These are phyloP conservation scores for Vannuccia rotundouncinata DNA, from an alignment of 2,888 invertebrate genomes.

Conservation along the genomic window DNA sequence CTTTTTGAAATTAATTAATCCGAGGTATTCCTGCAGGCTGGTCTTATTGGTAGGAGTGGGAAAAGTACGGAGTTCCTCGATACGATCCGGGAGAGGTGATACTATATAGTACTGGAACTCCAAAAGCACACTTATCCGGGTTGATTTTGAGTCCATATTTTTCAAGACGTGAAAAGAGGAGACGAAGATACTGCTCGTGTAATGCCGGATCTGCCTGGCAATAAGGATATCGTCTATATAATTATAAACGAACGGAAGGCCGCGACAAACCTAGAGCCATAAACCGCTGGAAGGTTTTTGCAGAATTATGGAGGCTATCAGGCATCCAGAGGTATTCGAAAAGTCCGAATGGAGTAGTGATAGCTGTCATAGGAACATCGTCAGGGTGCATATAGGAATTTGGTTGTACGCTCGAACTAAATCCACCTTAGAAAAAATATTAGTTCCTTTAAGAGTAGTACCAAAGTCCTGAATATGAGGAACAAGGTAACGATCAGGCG, in stretches of 20 bases:
- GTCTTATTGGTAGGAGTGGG: too few relatives aligned
- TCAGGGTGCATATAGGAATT: conserved; percentile 38
- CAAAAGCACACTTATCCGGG: conserved; percentile 1
- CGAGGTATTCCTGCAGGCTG: too few relatives aligned
- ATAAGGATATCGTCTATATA: conserved; percentile 38
- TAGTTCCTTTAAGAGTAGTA: conserved; percentile 39
- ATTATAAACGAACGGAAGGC: background rate
- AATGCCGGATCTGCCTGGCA: conserved; percentile 30
- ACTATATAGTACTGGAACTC: background rate
- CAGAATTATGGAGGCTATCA: conserved; percentile 29
- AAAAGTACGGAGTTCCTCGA: background rate
- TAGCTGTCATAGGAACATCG: conserved; percentile 40
- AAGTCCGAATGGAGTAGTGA: conserved; percentile 37
- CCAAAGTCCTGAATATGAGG: conserved; percentile 40
- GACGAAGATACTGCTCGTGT: background rate
- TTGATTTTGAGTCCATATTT: conserved; percentile 25
- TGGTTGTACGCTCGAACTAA: conserved; percentile 41
- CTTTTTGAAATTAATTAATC: too few relatives aligned
- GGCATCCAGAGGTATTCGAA: conserved; percentile 32
- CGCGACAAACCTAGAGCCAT: conserved; percentile 6
- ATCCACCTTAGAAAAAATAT: conserved; percentile 40
- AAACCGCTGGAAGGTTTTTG: conserved; percentile 26
- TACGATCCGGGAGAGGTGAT: background rate
- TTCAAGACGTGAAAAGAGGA: conserved; percentile 9
- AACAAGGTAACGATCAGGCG: conserved; percentile 37